Conservation (phyloP, 2,113 vertebrate genomes). For the Eidolon helvum region DNA sequence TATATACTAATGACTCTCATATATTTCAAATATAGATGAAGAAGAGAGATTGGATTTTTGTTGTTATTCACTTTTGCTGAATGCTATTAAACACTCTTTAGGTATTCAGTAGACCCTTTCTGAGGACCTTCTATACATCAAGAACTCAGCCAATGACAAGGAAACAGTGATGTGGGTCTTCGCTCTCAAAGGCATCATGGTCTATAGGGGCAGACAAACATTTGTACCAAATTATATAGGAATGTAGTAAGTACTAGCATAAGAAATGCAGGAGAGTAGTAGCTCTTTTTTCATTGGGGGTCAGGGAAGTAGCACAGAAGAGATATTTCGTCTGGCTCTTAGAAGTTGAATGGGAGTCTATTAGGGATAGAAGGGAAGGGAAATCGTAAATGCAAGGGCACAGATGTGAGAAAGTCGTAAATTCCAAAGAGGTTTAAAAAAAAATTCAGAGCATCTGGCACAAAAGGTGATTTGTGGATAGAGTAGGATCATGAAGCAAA, state of each 20-base stretch:
- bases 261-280: neutral
- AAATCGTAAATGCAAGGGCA: neutral
- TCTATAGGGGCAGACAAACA: neutral
- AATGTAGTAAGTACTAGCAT: neutral
- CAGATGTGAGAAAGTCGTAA: neutral
- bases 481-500: too few relatives aligned
- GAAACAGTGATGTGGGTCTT: neutral
- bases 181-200: neutral
- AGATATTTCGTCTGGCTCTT: neutral
- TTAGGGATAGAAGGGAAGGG: neutral
- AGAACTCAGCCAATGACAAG: neutral
- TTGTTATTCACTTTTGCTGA: neutral
- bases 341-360: neutral
- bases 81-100: neutral
- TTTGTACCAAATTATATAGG: neutral
- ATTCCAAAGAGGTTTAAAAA: neutral
- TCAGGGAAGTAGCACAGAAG: neutral
- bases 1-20: neutral
- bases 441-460: neutral
- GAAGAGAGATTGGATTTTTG: neutral
- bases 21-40: neutral
- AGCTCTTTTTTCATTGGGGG: neutral
- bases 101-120: neutral
- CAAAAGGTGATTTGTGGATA: neutral
- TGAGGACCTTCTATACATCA: neutral